Base-by-base conservation (phyloP, 2,797 vertebrate species). In the Poeciliopsis presidionis region DNA sequence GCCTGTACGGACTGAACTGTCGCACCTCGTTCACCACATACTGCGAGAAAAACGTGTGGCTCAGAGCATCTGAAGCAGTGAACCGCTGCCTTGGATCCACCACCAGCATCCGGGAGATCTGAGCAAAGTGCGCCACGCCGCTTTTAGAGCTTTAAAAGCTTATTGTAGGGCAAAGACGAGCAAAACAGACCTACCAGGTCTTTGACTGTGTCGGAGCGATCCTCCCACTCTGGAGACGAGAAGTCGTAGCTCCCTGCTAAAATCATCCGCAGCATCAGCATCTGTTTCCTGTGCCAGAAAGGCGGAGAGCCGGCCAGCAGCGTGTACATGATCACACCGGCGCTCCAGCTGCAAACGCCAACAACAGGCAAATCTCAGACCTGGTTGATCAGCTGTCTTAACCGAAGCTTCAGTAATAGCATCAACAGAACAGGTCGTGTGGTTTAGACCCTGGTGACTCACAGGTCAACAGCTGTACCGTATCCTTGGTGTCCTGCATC, bases 261-360 rank as follows among this genome's bases (percentile, higher is more conserved):
- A 86, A 99, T 99, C 98, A 98, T 98, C 51, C 98, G 94, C 86
- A 99, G 94, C 98, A 99, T 99, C 93, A 99, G 91, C 96, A 98
- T 97, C 96, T 99, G 98, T 84, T 99, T 99, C 83, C 98, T 96
- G 95, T 99, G 98, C 98, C 98, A 99, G 95, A 99, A 99, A 0
- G 98, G 98, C 0, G 98, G 98, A 2, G 98, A 99, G 75, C 98
- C 98, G 0, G 98, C 98, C 69, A 99, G 95, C 78, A 99, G 92
- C 0, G 98, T 99, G 94, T 98, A 99, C 98, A 99, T 97, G 93
- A 99, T 98, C 76, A 99, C 98, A 0, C 98, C 98, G 0, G 96
- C 96, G 88, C 98, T 99, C 98, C 98, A 99, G 94, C 97, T 99
- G 70, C 0, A 13, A 75, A 30, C 43, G 39, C 20, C 76, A 67